Evolutionary conservation across 30 jellyfish, hydroid and myxozoan genomes (phyloP), one percentile per base, ranked within the genome.

Genomic region (Hydra vulgaris): DNA sequence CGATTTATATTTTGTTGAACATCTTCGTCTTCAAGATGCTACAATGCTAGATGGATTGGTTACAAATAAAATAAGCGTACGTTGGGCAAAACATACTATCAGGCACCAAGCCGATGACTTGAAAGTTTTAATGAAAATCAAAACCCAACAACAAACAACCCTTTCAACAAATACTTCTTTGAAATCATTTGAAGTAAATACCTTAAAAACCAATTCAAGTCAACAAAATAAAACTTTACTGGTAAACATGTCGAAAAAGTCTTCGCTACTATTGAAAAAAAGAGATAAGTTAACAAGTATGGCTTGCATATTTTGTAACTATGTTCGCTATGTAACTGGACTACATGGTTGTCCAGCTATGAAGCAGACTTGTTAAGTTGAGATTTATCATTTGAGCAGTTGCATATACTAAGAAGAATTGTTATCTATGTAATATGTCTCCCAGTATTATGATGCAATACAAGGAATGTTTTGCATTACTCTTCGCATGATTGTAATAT

Each of bases 61-160:
- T 25, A 77, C 84, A 7, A 86, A 90, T 17, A 90, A 85, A 26
- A 77, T 90, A n/a, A 90, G 84, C 70, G 95, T 84, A 12, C 68
- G 85, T 17, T 90, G 97, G 97, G 97, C 97, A 21, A 82, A 85
- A 23, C 97, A 90, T 71, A 90, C 97, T 12, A 78, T 76, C 71
- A 40, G 79, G 66, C 87, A 85, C 52, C 25, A 56, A 55, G 82
- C 79, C 7, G 97, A 85, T 75, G 95, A 89, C 70, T 71, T 91
- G 7, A 78, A 78, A 19, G 84, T 88, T 5, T 66, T 88, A 54
- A 80, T 87, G 0, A 21, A 78, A 79, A 54, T 54, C 73, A 70
- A 52, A 77, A 54, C 79, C 56, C 52, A 17, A 19, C 24, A 27
- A 69, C 0, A 56, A 68, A 26, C 76, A 25, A 0, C 70, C 23